Base-by-base conservation (phyloP, 2,113 vertebrate genomes). In the Tetrao urogallus region DNA sequence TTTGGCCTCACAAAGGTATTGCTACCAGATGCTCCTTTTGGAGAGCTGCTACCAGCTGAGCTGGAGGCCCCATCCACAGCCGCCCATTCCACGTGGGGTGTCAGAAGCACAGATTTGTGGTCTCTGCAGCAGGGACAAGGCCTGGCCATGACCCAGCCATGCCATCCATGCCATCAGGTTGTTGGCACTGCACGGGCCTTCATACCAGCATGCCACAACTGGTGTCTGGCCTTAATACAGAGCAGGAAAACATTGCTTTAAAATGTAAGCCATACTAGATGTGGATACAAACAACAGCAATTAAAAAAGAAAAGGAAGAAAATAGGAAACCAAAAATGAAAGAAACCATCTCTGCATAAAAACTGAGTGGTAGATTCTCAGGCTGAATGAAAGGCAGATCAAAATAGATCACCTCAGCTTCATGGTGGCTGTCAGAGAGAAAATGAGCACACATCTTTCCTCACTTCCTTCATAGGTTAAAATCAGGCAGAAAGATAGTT, bases 1-100 rank as follows among this genome's bases (percentile, higher is more conserved):
- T 1, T 0, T 65, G 8, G 25, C 24, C 2, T 3, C 10, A 28
- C 43, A 6, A 60, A 82, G 11, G 32, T 38, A 10, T 6, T 0
- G 0, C 64, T 58, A 25, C 47, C 74, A 52, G 70, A 28, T 27
- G 54, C n/a, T 28, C 20, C 18, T 80, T 76, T 47, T 54, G 74
- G 50, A 61, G 40, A 72, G 52, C 34, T 52, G 42, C 42, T 58
- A 1, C 1, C 12, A 22, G 30, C 11, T 5, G 19, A 57, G 45
- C 47, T 13, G 54, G 28, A 36, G 57, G 52, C 47, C 47, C 47
- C 70, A 48, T 58, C 19, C 47, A 45, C 73, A 84, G 87, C 83
- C 21, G 13, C 11, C 42, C 21, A 5, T 8, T 52, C 36, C 60
- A 25, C 7, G 47, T 21, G 45, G 70, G 38, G 38, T 88, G 61